Conservation (phyloP, 2,113 vertebrate species). For the Bos taurus region DNA sequence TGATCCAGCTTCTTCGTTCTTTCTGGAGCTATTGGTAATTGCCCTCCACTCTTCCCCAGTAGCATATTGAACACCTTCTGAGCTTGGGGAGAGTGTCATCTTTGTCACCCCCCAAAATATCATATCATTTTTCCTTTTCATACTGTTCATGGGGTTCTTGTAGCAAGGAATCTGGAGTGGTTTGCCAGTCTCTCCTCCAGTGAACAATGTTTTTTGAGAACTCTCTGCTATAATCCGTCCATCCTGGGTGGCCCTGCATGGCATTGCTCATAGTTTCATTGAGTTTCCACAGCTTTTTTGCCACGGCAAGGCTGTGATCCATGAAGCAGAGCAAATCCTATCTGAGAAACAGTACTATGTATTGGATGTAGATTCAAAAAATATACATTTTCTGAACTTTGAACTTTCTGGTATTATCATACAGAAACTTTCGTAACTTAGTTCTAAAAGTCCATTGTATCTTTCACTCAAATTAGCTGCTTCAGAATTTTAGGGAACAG, state of each 20-base stretch:
- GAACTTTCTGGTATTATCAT: background rate
- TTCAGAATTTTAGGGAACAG: background rate
- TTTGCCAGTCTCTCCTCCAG: background rate
- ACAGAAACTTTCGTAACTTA: background rate
- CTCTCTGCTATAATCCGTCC: background rate
- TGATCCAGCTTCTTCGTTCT: no score
- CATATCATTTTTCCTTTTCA: no score
- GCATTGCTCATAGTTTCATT: background rate
- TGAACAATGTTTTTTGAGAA: background rate
- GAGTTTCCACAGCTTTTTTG: background rate
- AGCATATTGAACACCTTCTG: no score
- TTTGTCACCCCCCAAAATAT: no score
- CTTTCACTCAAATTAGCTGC: background rate
- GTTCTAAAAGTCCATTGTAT: background rate
- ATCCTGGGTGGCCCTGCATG: background rate
- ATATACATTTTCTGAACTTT: background rate
- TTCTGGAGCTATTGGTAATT: no score
- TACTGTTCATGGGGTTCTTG: background rate
- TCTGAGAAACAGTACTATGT: background rate
- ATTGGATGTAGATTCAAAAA: background rate
- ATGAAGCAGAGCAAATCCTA: background rate
- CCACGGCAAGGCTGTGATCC: background rate
- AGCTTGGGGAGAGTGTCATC: no score
- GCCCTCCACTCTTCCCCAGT: no score
- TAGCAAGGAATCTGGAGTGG: background rate